A percentile compares a stretch with the other conserved stretches of the same genome.
Evolutionary conservation across 1,140 invertebrate genomes (phyloP).

Genomic region (Paraescarpia echinospica): DNA sequence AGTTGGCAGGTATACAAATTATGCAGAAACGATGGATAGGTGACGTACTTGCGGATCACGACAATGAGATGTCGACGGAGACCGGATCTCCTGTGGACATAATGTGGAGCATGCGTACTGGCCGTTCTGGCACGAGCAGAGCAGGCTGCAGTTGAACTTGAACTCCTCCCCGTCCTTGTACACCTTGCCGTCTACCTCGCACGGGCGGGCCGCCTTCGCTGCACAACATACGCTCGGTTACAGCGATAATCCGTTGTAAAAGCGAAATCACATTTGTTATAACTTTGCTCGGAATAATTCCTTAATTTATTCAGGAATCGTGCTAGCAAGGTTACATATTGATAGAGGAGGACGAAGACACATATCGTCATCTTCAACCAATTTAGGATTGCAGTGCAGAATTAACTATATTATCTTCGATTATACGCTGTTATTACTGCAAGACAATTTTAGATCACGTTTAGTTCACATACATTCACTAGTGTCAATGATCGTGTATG

Average conservation of each 20-base stretch:
- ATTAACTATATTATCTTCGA: no score
- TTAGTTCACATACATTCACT: no score
- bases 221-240: conserved; percentile 15
- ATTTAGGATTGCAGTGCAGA: no score
- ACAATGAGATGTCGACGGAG: conserved; percentile 64
- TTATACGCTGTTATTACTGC: no score
- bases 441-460: no score
- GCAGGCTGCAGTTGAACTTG: conserved; percentile 68
- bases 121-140: conserved; percentile 70
- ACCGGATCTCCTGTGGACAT: conserved; percentile 71
- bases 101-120: conserved; percentile 73
- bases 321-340: not conserved
- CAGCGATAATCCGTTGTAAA: not conserved
- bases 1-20: no score
- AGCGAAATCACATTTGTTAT: not conserved
- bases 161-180: conserved; percentile 71
- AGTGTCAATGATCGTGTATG: no score
- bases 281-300: not conserved
- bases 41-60: conserved; percentile 67
- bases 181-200: conserved; percentile 64
- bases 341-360: not conserved
- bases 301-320: not conserved
- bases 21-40: not conserved
- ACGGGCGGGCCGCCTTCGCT: conserved; percentile 42
- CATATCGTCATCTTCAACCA: no score